Evolutionary conservation across 2,113 vertebrate genomes (phyloP).

Genomic region (Hemiprocne comata): DNA sequence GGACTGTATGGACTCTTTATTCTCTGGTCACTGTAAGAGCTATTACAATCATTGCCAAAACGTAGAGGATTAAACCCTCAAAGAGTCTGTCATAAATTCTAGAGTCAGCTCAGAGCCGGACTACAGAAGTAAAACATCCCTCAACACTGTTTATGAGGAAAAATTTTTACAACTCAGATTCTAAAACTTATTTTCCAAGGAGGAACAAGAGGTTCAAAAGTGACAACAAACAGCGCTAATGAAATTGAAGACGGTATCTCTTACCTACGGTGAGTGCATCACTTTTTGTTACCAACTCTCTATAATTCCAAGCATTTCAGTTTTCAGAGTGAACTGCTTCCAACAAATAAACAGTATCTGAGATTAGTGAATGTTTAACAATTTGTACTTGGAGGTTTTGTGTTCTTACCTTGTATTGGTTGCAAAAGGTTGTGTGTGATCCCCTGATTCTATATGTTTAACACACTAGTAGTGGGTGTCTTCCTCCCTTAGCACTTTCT

Average conservation of each 20-base stretch:
- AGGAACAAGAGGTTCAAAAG: background rate
- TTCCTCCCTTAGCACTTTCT: background rate
- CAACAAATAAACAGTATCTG: background rate
- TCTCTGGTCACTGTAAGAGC: background rate
- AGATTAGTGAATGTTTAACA: background rate
- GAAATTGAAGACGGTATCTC: background rate
- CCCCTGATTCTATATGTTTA: background rate
- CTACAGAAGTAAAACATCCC: background rate
- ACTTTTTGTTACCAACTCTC: background rate
- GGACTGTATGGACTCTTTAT: background rate
- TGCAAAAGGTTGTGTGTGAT: background rate
- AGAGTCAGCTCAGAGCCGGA: background rate
- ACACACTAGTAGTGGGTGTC: background rate
- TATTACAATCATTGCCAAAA: background rate
- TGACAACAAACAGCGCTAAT: background rate
- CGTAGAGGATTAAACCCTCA: background rate
- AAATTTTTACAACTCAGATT: background rate
- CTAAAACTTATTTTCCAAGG: background rate
- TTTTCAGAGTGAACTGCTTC: background rate
- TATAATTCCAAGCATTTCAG: background rate
- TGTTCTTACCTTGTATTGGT: background rate
- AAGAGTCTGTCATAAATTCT: background rate
- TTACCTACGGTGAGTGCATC: background rate
- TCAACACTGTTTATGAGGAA: background rate
- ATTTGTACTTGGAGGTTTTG: background rate